phyloP scores from a whole-genome alignment of 2,797 vertebrate species.

The Phyllotis vaccarum region DNA sequence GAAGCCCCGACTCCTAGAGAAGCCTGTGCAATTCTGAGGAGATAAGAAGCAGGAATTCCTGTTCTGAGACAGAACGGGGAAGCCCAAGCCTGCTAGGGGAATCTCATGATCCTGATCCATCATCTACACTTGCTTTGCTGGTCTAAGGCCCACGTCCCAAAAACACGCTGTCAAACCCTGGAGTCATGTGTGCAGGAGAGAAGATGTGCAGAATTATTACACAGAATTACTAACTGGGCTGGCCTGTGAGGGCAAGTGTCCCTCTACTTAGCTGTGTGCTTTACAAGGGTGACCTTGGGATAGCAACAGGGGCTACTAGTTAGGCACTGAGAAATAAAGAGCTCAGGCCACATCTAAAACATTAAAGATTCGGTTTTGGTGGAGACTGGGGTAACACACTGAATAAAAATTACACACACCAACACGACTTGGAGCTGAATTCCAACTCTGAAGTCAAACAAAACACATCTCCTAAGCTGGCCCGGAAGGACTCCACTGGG shows the following conservation, averaged over 20 bases:
- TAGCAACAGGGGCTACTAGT: neutral
- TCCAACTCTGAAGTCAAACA: slow-evolving; percentile 6
- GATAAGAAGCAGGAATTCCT: neutral
- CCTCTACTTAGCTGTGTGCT: neutral
- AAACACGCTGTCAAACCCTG: neutral
- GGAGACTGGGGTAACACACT: neutral
- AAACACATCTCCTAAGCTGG: neutral
- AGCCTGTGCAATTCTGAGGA: neutral
- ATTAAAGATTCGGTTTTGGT: neutral
- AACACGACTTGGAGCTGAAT: neutral
- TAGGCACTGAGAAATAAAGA: neutral
- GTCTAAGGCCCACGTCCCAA: neutral
- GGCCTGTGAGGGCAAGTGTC: neutral
- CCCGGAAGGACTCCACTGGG: neutral
- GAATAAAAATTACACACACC: neutral
- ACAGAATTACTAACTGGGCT: neutral
- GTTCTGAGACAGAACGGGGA: neutral
- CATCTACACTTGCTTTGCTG: neutral
- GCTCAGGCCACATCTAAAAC: neutral
- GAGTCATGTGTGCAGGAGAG: neutral
- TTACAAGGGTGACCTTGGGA: neutral
- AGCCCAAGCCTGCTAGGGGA: neutral
- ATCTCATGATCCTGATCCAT: neutral
- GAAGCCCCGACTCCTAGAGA: neutral
- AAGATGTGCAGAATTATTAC: neutral